Conservation (phyloP, 2,113 vertebrate genomes). For the Acinonyx jubatus region DNA sequence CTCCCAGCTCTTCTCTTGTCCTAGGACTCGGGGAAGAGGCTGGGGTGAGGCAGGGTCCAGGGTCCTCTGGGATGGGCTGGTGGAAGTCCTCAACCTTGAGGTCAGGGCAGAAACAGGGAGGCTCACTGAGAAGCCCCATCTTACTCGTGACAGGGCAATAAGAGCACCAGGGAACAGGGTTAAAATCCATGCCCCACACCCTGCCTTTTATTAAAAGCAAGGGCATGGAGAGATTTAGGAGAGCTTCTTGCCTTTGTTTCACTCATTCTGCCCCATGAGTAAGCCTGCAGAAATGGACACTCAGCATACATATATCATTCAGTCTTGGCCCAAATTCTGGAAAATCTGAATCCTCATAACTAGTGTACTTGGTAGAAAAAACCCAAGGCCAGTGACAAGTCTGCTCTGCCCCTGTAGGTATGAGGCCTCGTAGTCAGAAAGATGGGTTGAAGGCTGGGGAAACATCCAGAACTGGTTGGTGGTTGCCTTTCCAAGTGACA, state of each 20-base stretch:
- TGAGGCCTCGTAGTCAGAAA: background rate
- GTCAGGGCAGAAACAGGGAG: background rate
- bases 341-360: background rate
- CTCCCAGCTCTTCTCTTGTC: background rate
- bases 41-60: background rate
- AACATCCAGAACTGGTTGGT: background rate
- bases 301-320: background rate
- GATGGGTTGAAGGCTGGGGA: background rate
- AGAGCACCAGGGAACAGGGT: background rate
- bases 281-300: background rate
- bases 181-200: background rate
- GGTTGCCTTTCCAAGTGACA: background rate
- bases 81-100: background rate
- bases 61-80: background rate
- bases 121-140: background rate
- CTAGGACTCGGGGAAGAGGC: background rate
- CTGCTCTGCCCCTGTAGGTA: background rate
- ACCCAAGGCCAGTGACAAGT: background rate
- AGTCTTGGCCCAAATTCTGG: background rate
- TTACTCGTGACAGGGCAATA: background rate
- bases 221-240: background rate
- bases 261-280: background rate
- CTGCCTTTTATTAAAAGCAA: background rate
- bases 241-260: background rate
- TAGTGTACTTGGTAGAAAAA: background rate